These are phyloP conservation scores for Sitta europaea DNA, from an alignment of 2,113 vertebrate species.

Conservation along the genomic window DNA sequence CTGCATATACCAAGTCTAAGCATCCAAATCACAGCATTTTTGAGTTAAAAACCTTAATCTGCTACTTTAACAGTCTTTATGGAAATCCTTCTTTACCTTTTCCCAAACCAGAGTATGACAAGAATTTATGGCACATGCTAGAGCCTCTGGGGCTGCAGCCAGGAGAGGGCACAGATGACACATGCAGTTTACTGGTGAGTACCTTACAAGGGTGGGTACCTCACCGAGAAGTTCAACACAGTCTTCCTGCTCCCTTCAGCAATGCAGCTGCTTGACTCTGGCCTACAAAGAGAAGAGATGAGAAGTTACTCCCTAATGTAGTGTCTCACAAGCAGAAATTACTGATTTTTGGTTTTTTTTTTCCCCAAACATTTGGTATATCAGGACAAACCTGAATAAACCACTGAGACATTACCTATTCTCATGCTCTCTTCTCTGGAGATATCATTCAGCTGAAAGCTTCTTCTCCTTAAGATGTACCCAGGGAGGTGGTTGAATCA, in stretches of 20 bases:
- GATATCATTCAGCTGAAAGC: neutral
- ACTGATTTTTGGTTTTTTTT: neutral
- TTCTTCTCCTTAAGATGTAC: neutral
- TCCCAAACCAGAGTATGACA: neutral
- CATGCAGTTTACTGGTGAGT: neutral
- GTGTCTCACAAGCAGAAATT: neutral
- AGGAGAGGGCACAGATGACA: neutral
- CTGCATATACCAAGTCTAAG: neutral
- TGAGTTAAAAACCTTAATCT: neutral
- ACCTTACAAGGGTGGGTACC: neutral
- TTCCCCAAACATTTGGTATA: neutral
- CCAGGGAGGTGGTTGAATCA: neutral
- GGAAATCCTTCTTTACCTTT: neutral
- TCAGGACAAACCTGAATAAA: neutral
- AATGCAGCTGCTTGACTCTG: neutral
- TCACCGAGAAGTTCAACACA: neutral
- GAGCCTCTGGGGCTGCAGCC: neutral
- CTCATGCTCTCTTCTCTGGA: neutral
- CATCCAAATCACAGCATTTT: neutral
- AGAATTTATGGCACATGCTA: neutral
- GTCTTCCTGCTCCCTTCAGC: neutral
- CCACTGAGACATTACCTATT: neutral
- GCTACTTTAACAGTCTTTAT: neutral
- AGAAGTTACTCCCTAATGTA: neutral
- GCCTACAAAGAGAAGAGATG: neutral